Percentiles rank a stretch among this genome's conserved stretches.
Evolutionary conservation across 2,888 invertebrate species (phyloP).

Genomic region (Polietes domitor): DNA sequence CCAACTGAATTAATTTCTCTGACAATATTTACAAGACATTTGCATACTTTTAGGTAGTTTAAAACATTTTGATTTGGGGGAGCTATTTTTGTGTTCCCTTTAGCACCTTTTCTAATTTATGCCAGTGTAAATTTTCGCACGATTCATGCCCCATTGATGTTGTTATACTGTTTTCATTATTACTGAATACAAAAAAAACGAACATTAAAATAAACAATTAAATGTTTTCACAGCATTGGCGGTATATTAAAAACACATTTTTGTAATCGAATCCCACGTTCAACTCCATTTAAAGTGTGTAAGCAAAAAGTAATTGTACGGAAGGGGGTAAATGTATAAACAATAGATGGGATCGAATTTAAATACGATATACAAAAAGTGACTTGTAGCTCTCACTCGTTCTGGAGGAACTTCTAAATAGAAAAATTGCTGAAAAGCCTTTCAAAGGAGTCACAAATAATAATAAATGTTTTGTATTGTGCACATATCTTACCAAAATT

Average conservation of each 20-base stretch:
- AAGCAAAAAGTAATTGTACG: not conserved
- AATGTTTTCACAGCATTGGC: conserved; percentile 53
- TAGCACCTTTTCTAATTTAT: not conserved
- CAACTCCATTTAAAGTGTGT: conserved; percentile 47
- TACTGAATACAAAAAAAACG: not conserved
- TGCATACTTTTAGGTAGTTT: not conserved
- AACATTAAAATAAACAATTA: conserved; percentile 48
- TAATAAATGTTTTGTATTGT: too few relatives aligned
- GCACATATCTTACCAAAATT: too few relatives aligned
- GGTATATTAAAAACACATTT: conserved; percentile 52
- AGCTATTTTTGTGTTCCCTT: not conserved
- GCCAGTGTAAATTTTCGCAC: not conserved
- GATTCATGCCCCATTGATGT: too few relatives aligned
- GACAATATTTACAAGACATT: not conserved
- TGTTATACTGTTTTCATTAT: not conserved
- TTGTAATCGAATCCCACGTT: conserved; percentile 39
- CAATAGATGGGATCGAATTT: not conserved
- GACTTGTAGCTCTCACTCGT: too few relatives aligned
- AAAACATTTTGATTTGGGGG: not conserved
- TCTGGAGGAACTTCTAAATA: too few relatives aligned
- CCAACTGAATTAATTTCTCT: not conserved
- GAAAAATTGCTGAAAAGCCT: too few relatives aligned
- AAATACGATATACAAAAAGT: too few relatives aligned
- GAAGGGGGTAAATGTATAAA: not conserved
- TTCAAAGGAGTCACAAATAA: too few relatives aligned